phyloP scores from a whole-genome alignment of 1,140 invertebrate genomes.

The Maconellicoccus hirsutus region DNA sequence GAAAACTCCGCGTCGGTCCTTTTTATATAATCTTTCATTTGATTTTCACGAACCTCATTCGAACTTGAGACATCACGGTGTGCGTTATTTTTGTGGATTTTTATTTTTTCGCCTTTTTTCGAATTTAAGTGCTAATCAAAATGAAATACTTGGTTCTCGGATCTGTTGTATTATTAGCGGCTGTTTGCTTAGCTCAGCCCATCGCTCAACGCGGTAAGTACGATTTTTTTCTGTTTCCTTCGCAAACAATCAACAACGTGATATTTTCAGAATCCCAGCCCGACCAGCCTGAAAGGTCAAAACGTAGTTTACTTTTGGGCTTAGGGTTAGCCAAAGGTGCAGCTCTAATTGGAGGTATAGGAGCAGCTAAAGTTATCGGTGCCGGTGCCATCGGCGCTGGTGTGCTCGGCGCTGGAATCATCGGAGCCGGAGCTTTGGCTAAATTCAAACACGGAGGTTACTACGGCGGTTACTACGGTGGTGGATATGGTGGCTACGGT shows the following conservation, averaged over 20 bases:
- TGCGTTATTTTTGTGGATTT: background rate
- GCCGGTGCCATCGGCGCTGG: background rate
- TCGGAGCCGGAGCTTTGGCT: background rate
- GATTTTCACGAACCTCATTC: background rate
- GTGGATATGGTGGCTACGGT: background rate
- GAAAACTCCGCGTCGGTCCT: background rate
- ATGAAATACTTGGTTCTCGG: background rate
- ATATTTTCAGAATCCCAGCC: background rate
- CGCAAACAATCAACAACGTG: too few relatives aligned
- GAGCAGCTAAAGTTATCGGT: slow-evolving; percentile 11
- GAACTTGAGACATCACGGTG: background rate
- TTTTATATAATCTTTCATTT: background rate
- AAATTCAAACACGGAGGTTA: background rate
- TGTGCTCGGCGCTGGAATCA: background rate
- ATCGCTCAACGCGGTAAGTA: background rate
- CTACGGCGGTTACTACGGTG: background rate
- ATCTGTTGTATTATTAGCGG: background rate
- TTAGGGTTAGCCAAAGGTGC: background rate
- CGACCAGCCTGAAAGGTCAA: background rate
- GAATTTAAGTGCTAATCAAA: background rate
- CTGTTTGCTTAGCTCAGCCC: background rate
- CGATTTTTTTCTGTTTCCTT: background rate
- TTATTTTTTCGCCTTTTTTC: background rate
- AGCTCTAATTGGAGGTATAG: background rate
- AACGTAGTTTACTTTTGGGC: background rate